phyloP scores from a whole-genome alignment of 2,888 invertebrate species.

The Ectemnius cavifrons region DNA sequence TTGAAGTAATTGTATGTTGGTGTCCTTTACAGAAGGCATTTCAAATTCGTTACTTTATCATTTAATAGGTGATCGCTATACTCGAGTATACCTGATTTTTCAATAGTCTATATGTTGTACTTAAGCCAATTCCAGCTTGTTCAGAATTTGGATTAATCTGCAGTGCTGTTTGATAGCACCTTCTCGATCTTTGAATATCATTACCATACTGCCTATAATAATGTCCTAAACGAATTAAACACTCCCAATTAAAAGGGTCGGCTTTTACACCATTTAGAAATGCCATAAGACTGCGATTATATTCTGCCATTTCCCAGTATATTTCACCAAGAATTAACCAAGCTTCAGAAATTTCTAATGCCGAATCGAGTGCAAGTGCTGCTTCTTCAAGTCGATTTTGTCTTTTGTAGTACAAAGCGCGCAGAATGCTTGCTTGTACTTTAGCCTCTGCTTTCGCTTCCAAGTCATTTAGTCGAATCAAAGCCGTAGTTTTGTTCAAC shows the following conservation, averaged over 20 bases:
- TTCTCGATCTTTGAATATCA: conserved; percentile 86
- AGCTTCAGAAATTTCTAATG: conserved; percentile 79
- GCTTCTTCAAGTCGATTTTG: conserved; percentile 80
- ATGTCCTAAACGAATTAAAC: conserved; percentile 87
- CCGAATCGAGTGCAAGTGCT: conserved; percentile 79
- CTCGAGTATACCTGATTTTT: conserved; percentile 81
- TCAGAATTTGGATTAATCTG: conserved; percentile 84
- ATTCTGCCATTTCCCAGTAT: conserved; percentile 81
- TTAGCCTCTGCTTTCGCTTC: conserved; percentile 36
- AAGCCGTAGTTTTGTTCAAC: conserved; percentile 72
- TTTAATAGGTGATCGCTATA: conserved; percentile 4
- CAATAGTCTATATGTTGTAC: conserved; percentile 85
- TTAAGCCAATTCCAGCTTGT: conserved; percentile 86
- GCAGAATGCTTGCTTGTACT: conserved; percentile 75
- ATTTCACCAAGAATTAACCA: conserved; percentile 82
- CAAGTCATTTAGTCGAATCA: conserved; percentile 55
- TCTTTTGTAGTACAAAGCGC: conserved; percentile 79
- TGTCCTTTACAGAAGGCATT: conserved; percentile 77
- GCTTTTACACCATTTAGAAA: conserved; percentile 83
- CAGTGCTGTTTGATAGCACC: conserved; percentile 91
- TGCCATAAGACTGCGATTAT: conserved; percentile 82
- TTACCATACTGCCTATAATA: conserved; percentile 83
- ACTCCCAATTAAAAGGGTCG: conserved; percentile 86
- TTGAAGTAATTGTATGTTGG: conserved; percentile 82
- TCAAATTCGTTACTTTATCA: neutral